Conservation (phyloP, 2,888 invertebrate genomes). For the Dicranocentrus wangi region DNA sequence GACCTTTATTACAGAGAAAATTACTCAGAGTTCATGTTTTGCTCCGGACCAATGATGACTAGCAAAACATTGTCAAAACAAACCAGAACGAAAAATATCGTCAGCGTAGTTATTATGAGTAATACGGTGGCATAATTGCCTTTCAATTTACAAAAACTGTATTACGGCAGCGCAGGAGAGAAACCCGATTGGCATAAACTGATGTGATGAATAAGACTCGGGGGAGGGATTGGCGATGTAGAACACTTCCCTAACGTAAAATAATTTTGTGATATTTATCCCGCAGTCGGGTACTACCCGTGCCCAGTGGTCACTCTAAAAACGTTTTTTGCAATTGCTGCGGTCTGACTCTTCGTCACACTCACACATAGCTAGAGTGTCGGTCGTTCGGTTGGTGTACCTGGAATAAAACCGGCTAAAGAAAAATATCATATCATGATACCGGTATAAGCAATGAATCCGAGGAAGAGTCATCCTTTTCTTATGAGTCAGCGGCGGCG, state of each 20-base stretch:
- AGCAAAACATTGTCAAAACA: background rate
- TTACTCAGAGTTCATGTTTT: conserved; percentile 38
- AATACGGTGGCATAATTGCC: background rate
- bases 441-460: too few relatives aligned
- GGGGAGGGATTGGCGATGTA: background rate
- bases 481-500: too few relatives aligned
- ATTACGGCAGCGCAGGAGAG: too few relatives aligned
- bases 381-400: too few relatives aligned
- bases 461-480: too few relatives aligned
- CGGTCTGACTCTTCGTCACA: too few relatives aligned
- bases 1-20: conserved; percentile 69
- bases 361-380: too few relatives aligned
- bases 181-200: background rate
- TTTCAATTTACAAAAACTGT: background rate
- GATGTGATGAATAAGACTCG: background rate
- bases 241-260: background rate
- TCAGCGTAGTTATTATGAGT: background rate
- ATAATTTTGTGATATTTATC: background rate
- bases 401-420: too few relatives aligned
- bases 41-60: conserved; percentile 1
- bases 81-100: background rate
- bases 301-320: too few relatives aligned
- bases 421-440: too few relatives aligned
- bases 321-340: too few relatives aligned
- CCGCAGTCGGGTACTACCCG: too few relatives aligned